Evolutionary conservation across 1,140 invertebrate genomes (phyloP).

Genomic region (Bombyx mori): ASM3026992v2 NC_085112.1:9689001-9689500

Average conservation of each 20-base stretch:
- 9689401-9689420: no score
- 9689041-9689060: constrained; percentile 35
- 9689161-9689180: constrained; percentile 77
- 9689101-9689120: constrained; percentile 76
- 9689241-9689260: constrained; percentile 72
- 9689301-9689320: constrained; percentile 73
- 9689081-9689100: constrained; percentile 73
- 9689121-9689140: constrained; percentile 72
- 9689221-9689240: constrained; percentile 79
- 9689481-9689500: no score
- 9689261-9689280: constrained; percentile 75
- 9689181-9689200: constrained; percentile 71
- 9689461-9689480: no score
- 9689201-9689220: constrained; percentile 70
- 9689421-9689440: no score
- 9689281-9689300: constrained; percentile 75
- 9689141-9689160: constrained; percentile 64
- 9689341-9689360: no score
- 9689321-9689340: not conserved
- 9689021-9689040: constrained; percentile 66
- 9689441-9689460: no score
- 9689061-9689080: constrained; percentile 72
- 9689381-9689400: no score
- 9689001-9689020: constrained; percentile 34
- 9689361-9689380: no score